A percentile compares a stretch with the other conserved stretches of the same genome.
Conservation (phyloP, 1,140 invertebrate genomes). For the Riptortus pedestris region DNA sequence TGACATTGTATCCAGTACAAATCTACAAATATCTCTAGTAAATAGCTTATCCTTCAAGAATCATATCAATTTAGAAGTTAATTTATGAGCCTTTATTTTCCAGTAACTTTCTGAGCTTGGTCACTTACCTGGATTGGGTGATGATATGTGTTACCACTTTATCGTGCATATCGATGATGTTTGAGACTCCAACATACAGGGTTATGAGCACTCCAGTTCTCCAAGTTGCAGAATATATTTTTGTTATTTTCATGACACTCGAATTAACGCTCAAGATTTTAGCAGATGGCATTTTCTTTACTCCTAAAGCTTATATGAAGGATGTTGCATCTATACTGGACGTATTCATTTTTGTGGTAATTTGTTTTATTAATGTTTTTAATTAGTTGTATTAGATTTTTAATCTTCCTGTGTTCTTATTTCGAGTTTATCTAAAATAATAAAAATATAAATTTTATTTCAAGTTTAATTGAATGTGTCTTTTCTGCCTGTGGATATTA, state of each 20-base stretch:
- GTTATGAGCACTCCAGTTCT: constrained; percentile 75
- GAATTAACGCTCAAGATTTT: constrained; percentile 92
- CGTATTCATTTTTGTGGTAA: constrained; percentile 93
- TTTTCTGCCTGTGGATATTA: no score
- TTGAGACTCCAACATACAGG: constrained; percentile 83
- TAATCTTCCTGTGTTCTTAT: constrained; percentile 23
- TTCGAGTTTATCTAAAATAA: neutral
- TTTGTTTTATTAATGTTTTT: no score
- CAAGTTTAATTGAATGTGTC: no score
- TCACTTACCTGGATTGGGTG: constrained; percentile 98
- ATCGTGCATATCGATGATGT: constrained; percentile 98
- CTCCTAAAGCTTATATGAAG: constrained; percentile 95
- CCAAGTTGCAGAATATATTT: constrained; percentile 94
- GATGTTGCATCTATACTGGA: constrained; percentile 94
- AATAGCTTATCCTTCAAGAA: no score
- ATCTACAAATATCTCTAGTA: no score
- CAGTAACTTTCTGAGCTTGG: constrained; percentile 92
- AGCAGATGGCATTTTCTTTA: constrained; percentile 96
- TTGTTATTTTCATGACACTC: constrained; percentile 96
- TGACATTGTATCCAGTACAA: no score
- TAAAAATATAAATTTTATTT: neutral
- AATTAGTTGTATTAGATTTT: neutral
- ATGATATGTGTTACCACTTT: constrained; percentile 98
- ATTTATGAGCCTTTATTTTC: constrained; percentile 33
- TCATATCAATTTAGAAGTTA: neutral